A percentile compares a stretch with the other conserved stretches of the same genome.
Evolutionary conservation across 2,113 vertebrate genomes (phyloP).

Genomic region (Acinonyx jubatus): DNA sequence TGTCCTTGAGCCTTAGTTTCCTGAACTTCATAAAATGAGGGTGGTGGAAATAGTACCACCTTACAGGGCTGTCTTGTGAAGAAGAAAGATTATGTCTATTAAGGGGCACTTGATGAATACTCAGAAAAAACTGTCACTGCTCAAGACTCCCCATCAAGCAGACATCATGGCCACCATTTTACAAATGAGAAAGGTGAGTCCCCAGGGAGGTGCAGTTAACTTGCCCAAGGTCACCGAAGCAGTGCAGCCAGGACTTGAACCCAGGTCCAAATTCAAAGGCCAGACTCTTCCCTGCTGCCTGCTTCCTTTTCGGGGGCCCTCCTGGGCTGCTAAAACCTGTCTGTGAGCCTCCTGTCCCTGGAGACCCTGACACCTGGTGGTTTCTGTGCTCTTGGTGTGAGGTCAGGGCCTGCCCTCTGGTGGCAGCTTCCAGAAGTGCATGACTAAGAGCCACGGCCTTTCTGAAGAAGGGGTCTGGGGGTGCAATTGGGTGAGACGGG

Average conservation of each 20-base stretch:
- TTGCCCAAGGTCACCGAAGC: not conserved
- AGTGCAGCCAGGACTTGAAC: not conserved
- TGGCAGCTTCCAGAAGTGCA: slow-evolving; percentile 51
- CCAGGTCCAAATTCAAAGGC: not conserved
- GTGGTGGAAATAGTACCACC: not conserved
- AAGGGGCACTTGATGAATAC: not conserved
- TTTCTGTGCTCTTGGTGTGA: not conserved
- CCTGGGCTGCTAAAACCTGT: not conserved
- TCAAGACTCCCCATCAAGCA: not conserved
- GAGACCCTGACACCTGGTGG: rapidly evolving
- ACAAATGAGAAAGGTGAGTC: not conserved
- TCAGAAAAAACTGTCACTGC: not conserved
- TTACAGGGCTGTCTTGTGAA: not conserved
- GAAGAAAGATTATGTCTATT: not conserved
- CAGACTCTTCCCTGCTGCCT: not conserved
- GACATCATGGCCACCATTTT: not conserved
- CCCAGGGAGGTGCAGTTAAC: too few species aligned
- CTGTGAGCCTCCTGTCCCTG: not conserved
- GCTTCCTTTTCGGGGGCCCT: not conserved
- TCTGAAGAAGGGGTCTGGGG: not conserved
- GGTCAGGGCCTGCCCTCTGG: slow-evolving; percentile 54
- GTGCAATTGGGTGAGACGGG: not conserved
- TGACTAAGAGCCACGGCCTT: not conserved
- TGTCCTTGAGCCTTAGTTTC: not conserved
- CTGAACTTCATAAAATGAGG: not conserved